Evolutionary conservation across 2,797 vertebrate genomes (phyloP).

Genomic region (Botia kubotai): DNA sequence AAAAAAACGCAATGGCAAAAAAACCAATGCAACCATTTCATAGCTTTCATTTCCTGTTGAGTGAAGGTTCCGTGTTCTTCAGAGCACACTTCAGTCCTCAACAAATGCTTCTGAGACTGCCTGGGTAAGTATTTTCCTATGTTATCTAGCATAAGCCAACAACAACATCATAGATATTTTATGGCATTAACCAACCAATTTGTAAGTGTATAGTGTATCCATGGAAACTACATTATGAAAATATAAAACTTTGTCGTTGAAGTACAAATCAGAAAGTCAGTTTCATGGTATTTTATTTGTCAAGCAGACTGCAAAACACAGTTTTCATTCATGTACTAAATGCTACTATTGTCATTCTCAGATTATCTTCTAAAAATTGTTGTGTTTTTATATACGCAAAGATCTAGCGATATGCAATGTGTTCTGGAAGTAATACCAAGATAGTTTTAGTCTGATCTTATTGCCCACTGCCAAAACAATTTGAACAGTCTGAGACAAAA

Average conservation of each 20-base stretch:
- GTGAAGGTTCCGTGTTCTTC: conserved; percentile 58
- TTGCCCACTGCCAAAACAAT: neutral
- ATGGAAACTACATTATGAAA: neutral
- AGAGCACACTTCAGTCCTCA: conserved; percentile 22
- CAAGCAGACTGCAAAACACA: neutral
- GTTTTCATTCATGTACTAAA: neutral
- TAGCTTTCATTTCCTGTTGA: conserved; percentile 69
- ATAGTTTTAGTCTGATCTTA: neutral
- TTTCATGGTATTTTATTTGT: neutral
- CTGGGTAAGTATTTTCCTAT: neutral
- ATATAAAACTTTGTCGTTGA: too few species aligned
- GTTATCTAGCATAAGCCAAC: neutral
- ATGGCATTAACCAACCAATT: neutral
- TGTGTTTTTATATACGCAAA: neutral
- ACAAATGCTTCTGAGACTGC: conserved; percentile 50
- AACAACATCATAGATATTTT: neutral
- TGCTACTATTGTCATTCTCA: neutral
- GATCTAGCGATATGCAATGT: neutral
- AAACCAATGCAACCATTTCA: conserved; percentile 53
- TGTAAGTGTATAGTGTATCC: neutral
- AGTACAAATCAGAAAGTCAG: neutral
- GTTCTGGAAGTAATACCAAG: neutral
- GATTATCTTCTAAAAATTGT: neutral
- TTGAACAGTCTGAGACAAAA: neutral
- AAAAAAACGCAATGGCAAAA: conserved; percentile 4